A percentile compares a stretch with the other conserved stretches of the same genome.
phyloP scores from a whole-genome alignment of 2,797 vertebrate genomes.

The Miichthys miiuy region DNA sequence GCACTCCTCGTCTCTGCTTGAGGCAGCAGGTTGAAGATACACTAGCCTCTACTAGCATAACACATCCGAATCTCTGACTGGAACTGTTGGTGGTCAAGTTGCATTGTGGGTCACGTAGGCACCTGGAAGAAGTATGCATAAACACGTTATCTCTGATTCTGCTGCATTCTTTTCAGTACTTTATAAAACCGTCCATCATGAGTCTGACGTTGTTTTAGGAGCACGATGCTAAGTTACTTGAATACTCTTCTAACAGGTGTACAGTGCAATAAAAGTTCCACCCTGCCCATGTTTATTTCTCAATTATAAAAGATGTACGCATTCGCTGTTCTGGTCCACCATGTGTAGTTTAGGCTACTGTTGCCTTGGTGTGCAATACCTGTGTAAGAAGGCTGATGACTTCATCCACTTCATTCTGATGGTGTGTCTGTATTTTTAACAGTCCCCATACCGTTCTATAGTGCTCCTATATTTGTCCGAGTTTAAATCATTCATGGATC shows the following conservation, averaged over 20 bases:
- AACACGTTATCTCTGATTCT: no score
- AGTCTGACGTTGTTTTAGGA: background rate
- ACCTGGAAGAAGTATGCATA: background rate
- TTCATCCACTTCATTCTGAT: background rate
- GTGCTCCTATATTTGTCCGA: background rate
- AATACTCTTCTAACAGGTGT: background rate
- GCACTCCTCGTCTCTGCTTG: background rate
- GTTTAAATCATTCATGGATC: constrained; percentile 23
- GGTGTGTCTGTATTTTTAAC: background rate
- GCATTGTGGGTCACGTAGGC: background rate
- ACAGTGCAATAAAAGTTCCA: background rate
- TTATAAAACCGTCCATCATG: background rate
- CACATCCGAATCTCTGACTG: background rate
- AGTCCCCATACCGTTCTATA: background rate
- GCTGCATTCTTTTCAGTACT: background rate
- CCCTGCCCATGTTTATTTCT: background rate
- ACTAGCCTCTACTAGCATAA: background rate
- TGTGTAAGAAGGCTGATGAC: background rate
- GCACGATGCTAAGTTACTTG: background rate
- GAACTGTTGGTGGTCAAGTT: background rate
- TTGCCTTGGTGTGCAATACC: background rate
- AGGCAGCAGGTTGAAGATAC: background rate
- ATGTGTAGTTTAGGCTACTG: no score
- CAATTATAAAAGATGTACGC: background rate
- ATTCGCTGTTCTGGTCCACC: background rate